Evolutionary conservation across 2,888 invertebrate genomes (phyloP), one percentile per base, ranked within the genome.

Genomic region (Pterostichus niger): DNA sequence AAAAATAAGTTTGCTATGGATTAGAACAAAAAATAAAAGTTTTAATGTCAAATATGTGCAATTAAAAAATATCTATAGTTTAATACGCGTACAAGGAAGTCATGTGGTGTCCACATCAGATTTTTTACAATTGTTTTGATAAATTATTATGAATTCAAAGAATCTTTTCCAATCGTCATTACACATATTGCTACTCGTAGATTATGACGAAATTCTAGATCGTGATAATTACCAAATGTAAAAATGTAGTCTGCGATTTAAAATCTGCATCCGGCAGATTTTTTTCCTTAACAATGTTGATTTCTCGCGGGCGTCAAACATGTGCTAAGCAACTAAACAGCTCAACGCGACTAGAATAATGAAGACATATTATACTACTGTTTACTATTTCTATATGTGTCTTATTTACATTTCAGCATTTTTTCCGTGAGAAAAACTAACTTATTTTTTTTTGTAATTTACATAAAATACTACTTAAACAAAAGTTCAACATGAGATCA

Each of bases 401-500:
- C 64, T 64, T 64, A 64, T 64, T 64, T 64, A n/a, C 64, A 64
- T 64, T 64, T n/a, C n/a, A 35, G 0, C 31, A n/a, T 64, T 64
- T 59, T 56, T 24, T 24, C 9, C 59, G 11, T 64, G 64, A 59
- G 59, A 31, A 31, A 59, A 6, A 11, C 13, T 64, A n/a, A 35
- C 64, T 64, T 64, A 59, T 35, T 59, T 78, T 59, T n/a, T 59
- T 59, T 10, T 6, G 31, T 24, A 15, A 80, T 68, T 68, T 49
- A 80, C 68, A 68, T 80, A 68, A 54, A 35, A 52, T 77, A 35
- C 15, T 79, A 49, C 59, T 79, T 11, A 49, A 64, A 64, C 24
- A 46, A 80, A 80, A 80, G 80, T 80, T 80, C 80, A 80, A 31
- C 61, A 80, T 80, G 68, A 80, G 64, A 79, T 79, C 64, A 79